Base-by-base conservation (phyloP, 2,113 vertebrate species). In the Nipponia nippon region DNA sequence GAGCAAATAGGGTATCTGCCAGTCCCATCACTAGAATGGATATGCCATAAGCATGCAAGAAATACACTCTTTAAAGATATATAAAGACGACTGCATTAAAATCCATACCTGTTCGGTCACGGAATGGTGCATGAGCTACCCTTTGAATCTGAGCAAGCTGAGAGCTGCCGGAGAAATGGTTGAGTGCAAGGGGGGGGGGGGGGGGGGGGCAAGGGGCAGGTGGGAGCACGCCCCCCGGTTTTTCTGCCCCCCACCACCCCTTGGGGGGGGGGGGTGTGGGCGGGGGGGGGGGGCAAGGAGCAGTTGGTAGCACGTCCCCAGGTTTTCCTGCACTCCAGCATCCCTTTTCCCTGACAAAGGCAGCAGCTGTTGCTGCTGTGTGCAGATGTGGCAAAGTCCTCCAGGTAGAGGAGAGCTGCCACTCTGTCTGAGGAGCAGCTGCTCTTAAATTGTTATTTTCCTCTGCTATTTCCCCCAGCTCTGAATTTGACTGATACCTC, bases 331-430 rank as follows among this genome's bases (percentile, higher is more conserved):
- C 1, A 0, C 72, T 75, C 42, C 19, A 50, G 56, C 62, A 85
- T 83, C 67, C 32, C 52, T 56, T 91, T 46, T 72, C 26, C 36
- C 46, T 77, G 66, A n/a, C 29, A 80, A 44, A 86, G 79, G n/a
- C 66, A 90, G 53, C 95, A 93, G 95, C 65, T 88, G 83, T 85
- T 92, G 50, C 61, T 89, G 75, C 71, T 91, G 50, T 66, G 66
- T 47, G 16, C 66, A 83, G 82, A 90, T 85, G 93, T 87, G 75
- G 34, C 36, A 26, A 21, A 75, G 83, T 94, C 87, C 71, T 88
- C 32, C 87, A 92, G 87, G 76, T 83, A 88, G 80, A 25, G 40
- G 30, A 77, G 83, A 83, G 49, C 71, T 95, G 52, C 38, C 44
- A 29, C 29, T 53, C 47, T 73, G 32, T 70, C 75, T 69, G 77